Percentiles rank a stretch among this genome's conserved stretches.
These are phyloP conservation scores for Peromyscus leucopus DNA, from an alignment of 2,113 vertebrate species.

Conservation along the genomic window DNA sequence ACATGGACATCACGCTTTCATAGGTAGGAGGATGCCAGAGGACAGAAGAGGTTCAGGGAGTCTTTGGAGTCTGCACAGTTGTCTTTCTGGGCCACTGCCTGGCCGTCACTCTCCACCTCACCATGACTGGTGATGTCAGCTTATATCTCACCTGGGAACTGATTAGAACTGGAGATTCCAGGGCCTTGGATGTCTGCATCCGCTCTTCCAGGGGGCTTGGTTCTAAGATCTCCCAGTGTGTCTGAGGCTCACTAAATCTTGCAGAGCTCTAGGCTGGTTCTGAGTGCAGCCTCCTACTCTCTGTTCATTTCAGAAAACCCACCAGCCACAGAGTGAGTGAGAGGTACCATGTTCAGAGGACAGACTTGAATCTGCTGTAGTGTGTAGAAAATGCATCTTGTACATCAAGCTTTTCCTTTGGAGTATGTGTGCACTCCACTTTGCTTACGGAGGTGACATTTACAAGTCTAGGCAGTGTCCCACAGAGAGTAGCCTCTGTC, in stretches of 20 bases:
- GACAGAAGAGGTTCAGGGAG: too few relatives aligned
- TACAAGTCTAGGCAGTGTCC: not conserved
- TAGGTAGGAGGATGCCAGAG: not conserved
- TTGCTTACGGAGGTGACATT: not conserved
- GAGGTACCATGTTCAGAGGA: not conserved
- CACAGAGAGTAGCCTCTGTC: not conserved
- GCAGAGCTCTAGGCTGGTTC: not conserved
- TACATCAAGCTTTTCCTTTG: not conserved
- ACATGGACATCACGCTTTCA: not conserved
- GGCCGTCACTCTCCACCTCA: not conserved
- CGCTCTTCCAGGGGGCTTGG: not conserved
- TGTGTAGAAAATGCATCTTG: not conserved
- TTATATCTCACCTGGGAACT: not conserved
- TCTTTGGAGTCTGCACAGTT: not conserved
- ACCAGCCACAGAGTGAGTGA: not conserved
- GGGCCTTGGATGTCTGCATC: accelerated
- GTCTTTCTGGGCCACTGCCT: not conserved
- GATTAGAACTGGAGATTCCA: not conserved
- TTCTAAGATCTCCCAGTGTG: not conserved
- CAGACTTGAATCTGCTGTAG: too few relatives aligned
- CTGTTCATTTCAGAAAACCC: not conserved
- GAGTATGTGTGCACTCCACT: not conserved
- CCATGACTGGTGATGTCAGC: not conserved
- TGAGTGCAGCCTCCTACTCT: not conserved
- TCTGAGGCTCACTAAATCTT: not conserved